Percentiles rank a stretch among this genome's conserved stretches.
Evolutionary conservation across 2,888 invertebrate genomes (phyloP).

Genomic region (Tinea trinotella): DNA sequence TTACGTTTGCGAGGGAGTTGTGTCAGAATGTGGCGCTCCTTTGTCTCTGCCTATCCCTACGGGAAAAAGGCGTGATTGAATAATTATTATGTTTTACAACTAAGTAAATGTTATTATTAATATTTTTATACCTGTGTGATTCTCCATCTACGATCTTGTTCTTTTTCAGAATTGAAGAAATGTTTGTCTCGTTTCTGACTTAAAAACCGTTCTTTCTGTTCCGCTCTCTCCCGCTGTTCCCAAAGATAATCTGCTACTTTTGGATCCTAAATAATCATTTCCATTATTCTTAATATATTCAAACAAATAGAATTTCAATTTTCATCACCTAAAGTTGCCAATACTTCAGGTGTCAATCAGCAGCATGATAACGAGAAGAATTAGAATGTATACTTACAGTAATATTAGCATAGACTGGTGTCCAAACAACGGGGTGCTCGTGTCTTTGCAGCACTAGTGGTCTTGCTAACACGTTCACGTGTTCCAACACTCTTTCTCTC

Average conservation of each 20-base stretch:
- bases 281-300: too few relatives aligned
- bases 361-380: too few relatives aligned
- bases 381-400: constrained; percentile 80
- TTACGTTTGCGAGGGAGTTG: too few relatives aligned
- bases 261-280: constrained; percentile 85
- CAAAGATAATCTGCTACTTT: constrained; percentile 93
- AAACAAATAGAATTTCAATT: too few relatives aligned
- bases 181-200: constrained; percentile 75
- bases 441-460: constrained; percentile 91
- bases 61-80: too few relatives aligned
- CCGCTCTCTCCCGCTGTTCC: constrained; percentile 86
- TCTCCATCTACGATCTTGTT: constrained; percentile 74
- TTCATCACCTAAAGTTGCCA: too few relatives aligned
- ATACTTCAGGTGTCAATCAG: too few relatives aligned
- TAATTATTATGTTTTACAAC: too few relatives aligned
- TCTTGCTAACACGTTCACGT: constrained; percentile 96
- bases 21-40: too few relatives aligned
- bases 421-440: constrained; percentile 95
- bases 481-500: constrained; percentile 95
- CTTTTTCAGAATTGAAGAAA: constrained; percentile 74
- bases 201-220: constrained; percentile 83
- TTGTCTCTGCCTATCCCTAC: too few relatives aligned
- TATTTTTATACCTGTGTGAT: constrained; percentile 48
- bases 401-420: constrained; percentile 94
- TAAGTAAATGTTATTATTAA: too few relatives aligned